These are phyloP conservation scores for Galeruca laticollis DNA, from an alignment of 2,888 invertebrate genomes.

Conservation along the genomic window DNA sequence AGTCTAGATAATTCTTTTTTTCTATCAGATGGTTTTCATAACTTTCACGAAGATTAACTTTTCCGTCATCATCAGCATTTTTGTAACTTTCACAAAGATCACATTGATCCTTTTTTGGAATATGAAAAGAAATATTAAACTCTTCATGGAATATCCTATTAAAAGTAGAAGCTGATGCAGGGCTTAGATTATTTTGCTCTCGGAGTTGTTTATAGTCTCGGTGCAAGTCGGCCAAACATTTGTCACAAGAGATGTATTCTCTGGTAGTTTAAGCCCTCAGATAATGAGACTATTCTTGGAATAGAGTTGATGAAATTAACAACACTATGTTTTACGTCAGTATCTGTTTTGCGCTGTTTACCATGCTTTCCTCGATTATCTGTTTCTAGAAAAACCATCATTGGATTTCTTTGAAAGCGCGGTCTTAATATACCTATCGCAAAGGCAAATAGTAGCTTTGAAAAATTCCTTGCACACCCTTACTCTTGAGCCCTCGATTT, in stretches of 20 bases:
- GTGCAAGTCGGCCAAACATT: neutral
- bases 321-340: conserved; percentile 31
- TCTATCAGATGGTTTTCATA: conserved; percentile 20
- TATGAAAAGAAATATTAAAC: neutral
- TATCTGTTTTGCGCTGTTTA: conserved; percentile 36
- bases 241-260: conserved; percentile 4
- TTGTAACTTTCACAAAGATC: neutral
- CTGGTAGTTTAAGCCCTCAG: conserved; percentile 16
- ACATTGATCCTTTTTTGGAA: neutral
- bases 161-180: neutral
- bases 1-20: conserved; percentile 24
- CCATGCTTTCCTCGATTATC: conserved; percentile 40
- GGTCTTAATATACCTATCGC: conserved; percentile 31
- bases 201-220: neutral
- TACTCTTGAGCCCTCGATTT: conserved; percentile 17
- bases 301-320: conserved; percentile 24
- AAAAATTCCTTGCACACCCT: conserved; percentile 42
- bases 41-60: too few relatives aligned
- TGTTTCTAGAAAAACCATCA: conserved; percentile 18
- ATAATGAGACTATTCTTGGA: conserved; percentile 23
- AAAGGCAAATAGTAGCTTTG: conserved; percentile 30
- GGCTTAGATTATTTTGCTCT: neutral
- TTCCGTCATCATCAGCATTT: too few relatives aligned
- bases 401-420: conserved; percentile 22
- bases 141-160: neutral